Base-by-base conservation (phyloP, 2,888 invertebrate genomes). In the Ceriagrion tenellum region DNA sequence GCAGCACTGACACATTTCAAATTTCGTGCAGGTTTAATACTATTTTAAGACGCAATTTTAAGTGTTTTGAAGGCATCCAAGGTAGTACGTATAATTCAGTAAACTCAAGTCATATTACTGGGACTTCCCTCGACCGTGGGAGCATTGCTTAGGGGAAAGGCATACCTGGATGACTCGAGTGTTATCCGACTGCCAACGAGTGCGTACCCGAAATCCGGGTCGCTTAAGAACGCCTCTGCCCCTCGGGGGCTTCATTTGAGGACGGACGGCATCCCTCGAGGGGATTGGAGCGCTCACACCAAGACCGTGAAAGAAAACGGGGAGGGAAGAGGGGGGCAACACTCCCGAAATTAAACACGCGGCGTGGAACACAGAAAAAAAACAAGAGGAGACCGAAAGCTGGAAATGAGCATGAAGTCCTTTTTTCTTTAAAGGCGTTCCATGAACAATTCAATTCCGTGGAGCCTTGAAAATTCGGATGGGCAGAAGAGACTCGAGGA, bases 371-470 rank as follows among this genome's bases (percentile, higher is more conserved):
- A 35, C 81, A 81, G 35, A 69, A 81, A 81, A 81, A 35, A 12
- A 23, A 35, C 30, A 23, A 35, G 81, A 35, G 81, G 35, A 1
- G 35, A 35, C 81, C 26, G 81, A 81, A 81, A 81, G 81, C 81
- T 81, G 81, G 81, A 81, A 81, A 81, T 23, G 35, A 16, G 35
- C 81, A 81, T 35, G 81, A 30, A 35, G 30, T 18, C 81, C 35
- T 35, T 81, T 35, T 35, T 81, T 35, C 81, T 81, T 30, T 59
- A 20, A 30, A 16, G 81, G 16, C 30, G 30, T 35, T 35, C 81
- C 12, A 35, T 81, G 81, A 81, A 81, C 81, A 81, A 81, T 81
- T 81, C 81, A 81, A 81, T 81, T 81, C 81, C 81, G 26, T 13
- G 81, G 30, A 16, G 81, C 81, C 35, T 30, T 81, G 81, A 35